Evolutionary conservation across 2,888 invertebrate species (phyloP).

Genomic region (Lucinisca nassula): DNA sequence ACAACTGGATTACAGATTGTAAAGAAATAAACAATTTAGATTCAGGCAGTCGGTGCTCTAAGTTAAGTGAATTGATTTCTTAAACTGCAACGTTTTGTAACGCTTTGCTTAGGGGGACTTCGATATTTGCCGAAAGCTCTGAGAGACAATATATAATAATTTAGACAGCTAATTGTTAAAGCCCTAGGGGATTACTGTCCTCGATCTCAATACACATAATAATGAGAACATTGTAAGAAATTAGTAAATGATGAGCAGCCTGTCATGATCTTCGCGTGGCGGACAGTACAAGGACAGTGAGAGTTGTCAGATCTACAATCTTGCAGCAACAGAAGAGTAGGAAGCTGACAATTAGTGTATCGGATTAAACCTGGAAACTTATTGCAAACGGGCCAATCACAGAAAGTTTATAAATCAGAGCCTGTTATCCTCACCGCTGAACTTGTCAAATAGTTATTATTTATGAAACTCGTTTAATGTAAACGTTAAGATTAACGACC

Average conservation of each 20-base stretch:
- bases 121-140: too few species aligned
- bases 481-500: background rate
- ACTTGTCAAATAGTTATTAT: background rate
- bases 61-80: too few species aligned
- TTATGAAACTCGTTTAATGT: background rate
- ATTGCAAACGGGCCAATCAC: background rate
- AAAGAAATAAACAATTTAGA: too few species aligned
- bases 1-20: background rate
- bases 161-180: background rate
- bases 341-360: background rate
- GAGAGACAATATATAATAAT: too few species aligned
- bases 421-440: background rate
- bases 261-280: background rate
- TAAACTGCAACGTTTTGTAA: too few species aligned
- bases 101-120: too few species aligned
- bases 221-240: background rate
- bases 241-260: background rate
- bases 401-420: too few species aligned
- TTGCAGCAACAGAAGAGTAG: background rate
- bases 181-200: background rate
- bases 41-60: too few species aligned
- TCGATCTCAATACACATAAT: background rate
- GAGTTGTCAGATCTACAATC: background rate
- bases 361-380: background rate
- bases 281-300: background rate